Percentiles rank a stretch among this genome's conserved stretches.
Conservation (phyloP, 2,113 vertebrate genomes). For the Okapia johnstoni region DNA sequence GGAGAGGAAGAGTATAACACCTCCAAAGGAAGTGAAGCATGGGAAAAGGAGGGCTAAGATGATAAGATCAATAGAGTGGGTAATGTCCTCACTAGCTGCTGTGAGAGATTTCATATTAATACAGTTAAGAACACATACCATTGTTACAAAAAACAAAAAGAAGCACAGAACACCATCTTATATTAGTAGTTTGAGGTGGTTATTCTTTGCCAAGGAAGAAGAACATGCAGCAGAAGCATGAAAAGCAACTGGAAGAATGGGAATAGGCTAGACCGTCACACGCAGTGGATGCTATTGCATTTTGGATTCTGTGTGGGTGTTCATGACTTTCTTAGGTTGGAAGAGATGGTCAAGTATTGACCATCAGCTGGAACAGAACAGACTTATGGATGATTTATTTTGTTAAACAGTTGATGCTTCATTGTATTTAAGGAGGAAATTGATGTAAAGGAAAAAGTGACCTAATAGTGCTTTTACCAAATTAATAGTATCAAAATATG, state of each 20-base stretch:
- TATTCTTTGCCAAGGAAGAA: conserved; percentile 71
- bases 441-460: not conserved
- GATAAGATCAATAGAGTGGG: conserved; percentile 53
- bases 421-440: conserved; percentile 42
- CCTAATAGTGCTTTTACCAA: not conserved
- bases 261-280: not conserved
- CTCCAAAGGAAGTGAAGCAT: not conserved
- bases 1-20: not conserved
- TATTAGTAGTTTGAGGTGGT: conserved; percentile 62
- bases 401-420: not conserved
- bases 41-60: not conserved
- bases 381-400: conserved; percentile 46
- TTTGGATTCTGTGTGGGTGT: not conserved
- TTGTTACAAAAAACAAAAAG: conserved; percentile 69
- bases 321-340: conserved; percentile 20
- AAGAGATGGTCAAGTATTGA: conserved; percentile 37
- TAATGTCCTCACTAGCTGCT: conserved; percentile 88
- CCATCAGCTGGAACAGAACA: conserved; percentile 35
- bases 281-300: not conserved
- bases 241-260: conserved; percentile 58
- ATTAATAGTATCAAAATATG: not conserved
- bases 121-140: conserved; percentile 84
- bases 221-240: conserved; percentile 68
- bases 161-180: conserved; percentile 70
- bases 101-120: conserved; percentile 90